Evolutionary conservation across 2,888 invertebrate genomes (phyloP).

Genomic region (Operophtera brumata): DNA sequence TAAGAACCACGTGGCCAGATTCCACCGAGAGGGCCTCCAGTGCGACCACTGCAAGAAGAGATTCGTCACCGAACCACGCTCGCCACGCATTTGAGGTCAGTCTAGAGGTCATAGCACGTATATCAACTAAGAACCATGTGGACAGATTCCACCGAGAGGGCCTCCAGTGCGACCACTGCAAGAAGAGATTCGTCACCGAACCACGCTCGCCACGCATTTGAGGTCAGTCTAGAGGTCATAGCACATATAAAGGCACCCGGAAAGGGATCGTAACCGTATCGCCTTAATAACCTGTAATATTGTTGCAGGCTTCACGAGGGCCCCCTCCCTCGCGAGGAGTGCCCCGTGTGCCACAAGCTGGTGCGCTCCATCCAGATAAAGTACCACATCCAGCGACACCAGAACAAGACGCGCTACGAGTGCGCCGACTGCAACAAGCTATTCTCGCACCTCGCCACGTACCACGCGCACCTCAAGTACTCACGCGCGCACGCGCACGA

Average conservation of each 20-base stretch:
- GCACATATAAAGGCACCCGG: no score
- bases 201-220: no score
- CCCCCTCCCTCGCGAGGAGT: constrained; percentile 61
- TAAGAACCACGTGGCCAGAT: constrained; percentile 69
- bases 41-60: constrained; percentile 72
- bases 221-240: no score
- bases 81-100: constrained; percentile 66
- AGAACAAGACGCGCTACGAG: constrained; percentile 56
- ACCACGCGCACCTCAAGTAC: constrained; percentile 70
- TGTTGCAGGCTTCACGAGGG: constrained; percentile 65
- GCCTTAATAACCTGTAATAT: no score
- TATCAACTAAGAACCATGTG: no score
- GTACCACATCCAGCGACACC: constrained; percentile 66
- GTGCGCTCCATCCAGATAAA: constrained; percentile 66
- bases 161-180: no score
- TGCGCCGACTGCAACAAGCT: constrained; percentile 66
- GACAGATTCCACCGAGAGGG: no score
- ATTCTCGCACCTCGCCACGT: constrained; percentile 67
- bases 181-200: no score
- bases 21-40: constrained; percentile 66
- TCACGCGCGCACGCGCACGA: constrained; percentile 67
- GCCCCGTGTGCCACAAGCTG: constrained; percentile 68
- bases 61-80: constrained; percentile 67
- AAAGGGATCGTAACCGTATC: no score
- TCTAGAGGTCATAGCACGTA: no score